Conservation (phyloP, 1,140 invertebrate species). For the Planococcus citri region DNA sequence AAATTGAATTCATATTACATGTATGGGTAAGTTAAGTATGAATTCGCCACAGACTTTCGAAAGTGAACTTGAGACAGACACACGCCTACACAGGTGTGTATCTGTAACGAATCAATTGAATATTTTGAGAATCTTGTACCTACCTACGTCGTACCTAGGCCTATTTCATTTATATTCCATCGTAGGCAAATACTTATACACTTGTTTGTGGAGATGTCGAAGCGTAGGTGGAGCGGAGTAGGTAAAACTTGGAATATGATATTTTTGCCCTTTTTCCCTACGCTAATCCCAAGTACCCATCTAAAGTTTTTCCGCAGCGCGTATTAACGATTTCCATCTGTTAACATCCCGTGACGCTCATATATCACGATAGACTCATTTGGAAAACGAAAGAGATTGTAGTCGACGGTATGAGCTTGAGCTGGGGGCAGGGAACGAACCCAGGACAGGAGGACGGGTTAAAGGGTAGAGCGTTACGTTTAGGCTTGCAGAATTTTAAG, state of each 20-base stretch:
- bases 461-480: not conserved
- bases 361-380: slow-evolving; percentile 7
- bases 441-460: not conserved
- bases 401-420: not conserved
- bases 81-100: too few relatives aligned
- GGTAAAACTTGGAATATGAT: not conserved
- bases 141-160: too few relatives aligned
- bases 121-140: too few relatives aligned
- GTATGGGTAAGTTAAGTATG: too few relatives aligned
- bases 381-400: slow-evolving; percentile 6
- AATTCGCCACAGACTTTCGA: too few relatives aligned
- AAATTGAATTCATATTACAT: too few relatives aligned
- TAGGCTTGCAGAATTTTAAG: not conserved
- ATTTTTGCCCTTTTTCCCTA: not conserved
- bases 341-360: slow-evolving; percentile 1
- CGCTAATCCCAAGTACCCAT: not conserved
- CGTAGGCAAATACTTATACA: too few relatives aligned
- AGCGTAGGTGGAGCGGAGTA: not conserved
- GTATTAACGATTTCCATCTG: slow-evolving; percentile 6
- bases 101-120: too few relatives aligned
- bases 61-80: too few relatives aligned
- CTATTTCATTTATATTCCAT: too few relatives aligned
- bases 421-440: too few relatives aligned
- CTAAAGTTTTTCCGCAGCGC: slow-evolving; percentile 5
- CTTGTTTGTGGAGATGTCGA: not conserved